Percentiles rank a stretch among this genome's conserved stretches.
phyloP scores from a whole-genome alignment of 2,797 vertebrate species.

The Chaetodon trifasciatus region DNA sequence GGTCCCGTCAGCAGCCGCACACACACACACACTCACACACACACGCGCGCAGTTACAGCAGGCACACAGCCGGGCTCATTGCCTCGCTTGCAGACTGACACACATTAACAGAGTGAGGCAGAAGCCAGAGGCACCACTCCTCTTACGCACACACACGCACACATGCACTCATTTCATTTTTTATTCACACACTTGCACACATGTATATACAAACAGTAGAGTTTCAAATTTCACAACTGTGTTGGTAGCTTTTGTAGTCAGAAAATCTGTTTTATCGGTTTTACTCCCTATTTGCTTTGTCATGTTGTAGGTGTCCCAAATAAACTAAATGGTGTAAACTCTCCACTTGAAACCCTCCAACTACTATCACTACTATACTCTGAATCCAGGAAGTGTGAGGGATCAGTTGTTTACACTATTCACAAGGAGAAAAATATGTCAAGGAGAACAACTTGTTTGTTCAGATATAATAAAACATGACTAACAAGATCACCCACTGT shows the following conservation, averaged over 20 bases:
- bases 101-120: constrained; percentile 84
- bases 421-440: not conserved
- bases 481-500: not conserved
- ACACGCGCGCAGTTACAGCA: constrained; percentile 69
- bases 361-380: not conserved
- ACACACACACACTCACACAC: constrained; percentile 30
- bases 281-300: not conserved
- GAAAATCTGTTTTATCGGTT: not conserved
- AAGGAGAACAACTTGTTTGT: not conserved
- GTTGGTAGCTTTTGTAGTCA: constrained; percentile 17
- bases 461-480: not conserved
- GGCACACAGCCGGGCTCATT: constrained; percentile 82
- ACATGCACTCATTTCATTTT: constrained; percentile 23
- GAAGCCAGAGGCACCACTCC: constrained; percentile 74
- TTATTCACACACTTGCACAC: constrained; percentile 30
- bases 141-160: constrained; percentile 36
- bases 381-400: not conserved
- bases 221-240: constrained; percentile 23
- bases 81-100: constrained; percentile 81
- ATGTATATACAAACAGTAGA: constrained; percentile 41
- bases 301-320: not conserved
- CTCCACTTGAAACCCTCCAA: not conserved
- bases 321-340: not conserved
- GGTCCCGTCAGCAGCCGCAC: constrained; percentile 88
- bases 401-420: not conserved